Percentiles rank a stretch among this genome's conserved stretches.
Conservation (phyloP, 2,797 vertebrate species). For the Moxostoma hubbsi region DNA sequence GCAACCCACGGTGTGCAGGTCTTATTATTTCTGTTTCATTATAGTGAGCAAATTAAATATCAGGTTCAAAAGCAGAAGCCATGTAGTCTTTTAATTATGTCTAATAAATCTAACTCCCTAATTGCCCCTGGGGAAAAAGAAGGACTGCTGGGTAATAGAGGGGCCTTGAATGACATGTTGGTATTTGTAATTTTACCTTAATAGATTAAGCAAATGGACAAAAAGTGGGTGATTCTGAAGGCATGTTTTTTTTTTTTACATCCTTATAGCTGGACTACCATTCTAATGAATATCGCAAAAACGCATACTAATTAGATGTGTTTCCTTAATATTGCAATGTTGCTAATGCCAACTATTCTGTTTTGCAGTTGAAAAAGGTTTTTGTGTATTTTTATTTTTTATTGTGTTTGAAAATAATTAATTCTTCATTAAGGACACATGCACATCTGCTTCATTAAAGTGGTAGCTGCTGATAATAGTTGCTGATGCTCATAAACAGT, state of each 20-base stretch:
- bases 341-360: slow-evolving; percentile 68
- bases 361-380: slow-evolving; percentile 14
- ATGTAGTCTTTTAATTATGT: slow-evolving; percentile 83
- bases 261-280: slow-evolving; percentile 66
- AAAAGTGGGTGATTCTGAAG: slow-evolving; percentile 57
- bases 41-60: slow-evolving; percentile 80
- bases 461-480: slow-evolving; percentile 21
- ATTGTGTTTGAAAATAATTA: slow-evolving; percentile 24
- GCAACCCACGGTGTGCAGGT: slow-evolving; percentile 57
- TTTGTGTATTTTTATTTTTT: not conserved
- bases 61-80: slow-evolving; percentile 72
- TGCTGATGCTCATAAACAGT: slow-evolving; percentile 24
- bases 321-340: slow-evolving; percentile 75
- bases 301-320: slow-evolving; percentile 77
- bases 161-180: slow-evolving; percentile 78
- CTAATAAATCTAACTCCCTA: slow-evolving; percentile 83
- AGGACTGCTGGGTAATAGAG: slow-evolving; percentile 76
- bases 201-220: slow-evolving; percentile 72
- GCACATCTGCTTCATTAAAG: slow-evolving; percentile 28
- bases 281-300: slow-evolving; percentile 76
- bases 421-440: slow-evolving; percentile 42
- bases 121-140: slow-evolving; percentile 79
- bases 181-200: slow-evolving; percentile 84
- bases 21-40: slow-evolving; percentile 75
- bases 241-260: slow-evolving; percentile 80